These are phyloP conservation scores for Danio jaintianensis DNA, from an alignment of 2,797 vertebrate genomes.

Conservation along the genomic window DNA sequence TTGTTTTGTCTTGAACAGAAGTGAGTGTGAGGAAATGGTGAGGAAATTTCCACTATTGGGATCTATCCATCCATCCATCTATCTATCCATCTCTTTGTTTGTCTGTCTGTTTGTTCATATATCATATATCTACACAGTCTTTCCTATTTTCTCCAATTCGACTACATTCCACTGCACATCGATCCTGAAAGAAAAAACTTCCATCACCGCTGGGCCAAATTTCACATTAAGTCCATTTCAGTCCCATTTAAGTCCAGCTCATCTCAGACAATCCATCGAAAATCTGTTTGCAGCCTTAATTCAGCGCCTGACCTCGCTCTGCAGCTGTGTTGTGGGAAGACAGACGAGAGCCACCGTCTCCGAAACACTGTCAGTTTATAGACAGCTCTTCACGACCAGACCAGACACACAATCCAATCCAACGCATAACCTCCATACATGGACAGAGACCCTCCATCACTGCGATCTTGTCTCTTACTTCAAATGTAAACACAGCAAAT, in stretches of 20 bases:
- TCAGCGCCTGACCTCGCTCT: conserved; percentile 43
- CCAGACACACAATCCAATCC: conserved; percentile 41
- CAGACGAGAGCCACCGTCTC: conserved; percentile 17
- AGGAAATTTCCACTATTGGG: too few relatives aligned
- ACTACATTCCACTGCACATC: conserved; percentile 31
- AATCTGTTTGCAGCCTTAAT: conserved; percentile 44
- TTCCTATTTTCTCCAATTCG: conserved; percentile 32
- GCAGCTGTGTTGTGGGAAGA: conserved; percentile 17
- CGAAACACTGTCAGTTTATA: conserved; percentile 42
- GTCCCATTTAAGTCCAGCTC: conserved; percentile 32
- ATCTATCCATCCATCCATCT: too few relatives aligned
- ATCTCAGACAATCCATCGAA: conserved; percentile 39
- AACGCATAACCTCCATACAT: conserved; percentile 27
- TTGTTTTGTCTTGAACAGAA: too few relatives aligned
- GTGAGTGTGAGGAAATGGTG: too few relatives aligned
- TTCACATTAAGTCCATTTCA: conserved; percentile 43
- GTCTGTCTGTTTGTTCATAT: not conserved
- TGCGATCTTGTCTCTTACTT: conserved; percentile 12
- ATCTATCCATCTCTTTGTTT: not conserved
- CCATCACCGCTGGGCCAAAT: conserved; percentile 43
- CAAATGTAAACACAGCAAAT: conserved; percentile 30
- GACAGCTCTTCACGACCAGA: conserved; percentile 34
- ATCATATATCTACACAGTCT: not conserved
- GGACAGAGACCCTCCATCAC: conserved; percentile 15
- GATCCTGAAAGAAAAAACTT: conserved; percentile 45